Base-by-base conservation (phyloP, 1,140 invertebrate genomes). In the Drosophila obscura region DNA sequence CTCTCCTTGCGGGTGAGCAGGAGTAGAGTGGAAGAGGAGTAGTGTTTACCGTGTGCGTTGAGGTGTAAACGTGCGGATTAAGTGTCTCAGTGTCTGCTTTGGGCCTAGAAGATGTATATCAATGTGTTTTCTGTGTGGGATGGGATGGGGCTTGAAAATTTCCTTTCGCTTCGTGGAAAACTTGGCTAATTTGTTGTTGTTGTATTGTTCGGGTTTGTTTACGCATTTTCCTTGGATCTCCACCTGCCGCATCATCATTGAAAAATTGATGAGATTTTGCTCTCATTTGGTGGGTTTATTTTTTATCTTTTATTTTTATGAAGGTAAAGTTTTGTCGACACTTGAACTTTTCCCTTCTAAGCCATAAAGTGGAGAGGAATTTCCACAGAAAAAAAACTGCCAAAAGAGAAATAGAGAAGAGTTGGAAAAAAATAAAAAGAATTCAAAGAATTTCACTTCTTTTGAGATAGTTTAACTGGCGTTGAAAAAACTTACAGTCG, bases 41-140 rank as follows among this genome's bases (percentile, higher is more conserved):
- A 4, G 56, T 60, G 45, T 78, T 66, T 84, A 73, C 75, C 78
- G 66, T 88, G 83, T 82, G 71, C 83, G 73, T 68, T 83, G 83
- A 87, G 82, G 82, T 87, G 82, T 87, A 88, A 88, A 87, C 84
- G 83, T 87, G 75, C 66, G 82, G 78, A 87, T 87, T 87, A 88
- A 88, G 82, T 87, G 83, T 79, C 78, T 87, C 61, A 53, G 62
- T 82, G 82, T 87, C 78, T 73, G 79, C 57, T 63, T 39, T 46
- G 24, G 49, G 41, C 35, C 39, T 39, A 60, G 43, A 58, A 58
- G 74, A 74, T 77, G 63, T 80, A 66, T 73, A 77, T 84, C 63
- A 84, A 53, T 82, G 68, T 60, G 44, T 41, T 44, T 76, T 72
- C 52, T 43, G 22, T 28, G 41, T 41, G 9, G 8, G 59, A 9